These are phyloP conservation scores for Polyploca ridens DNA, from an alignment of 2,888 invertebrate species.

Conservation along the genomic window DNA sequence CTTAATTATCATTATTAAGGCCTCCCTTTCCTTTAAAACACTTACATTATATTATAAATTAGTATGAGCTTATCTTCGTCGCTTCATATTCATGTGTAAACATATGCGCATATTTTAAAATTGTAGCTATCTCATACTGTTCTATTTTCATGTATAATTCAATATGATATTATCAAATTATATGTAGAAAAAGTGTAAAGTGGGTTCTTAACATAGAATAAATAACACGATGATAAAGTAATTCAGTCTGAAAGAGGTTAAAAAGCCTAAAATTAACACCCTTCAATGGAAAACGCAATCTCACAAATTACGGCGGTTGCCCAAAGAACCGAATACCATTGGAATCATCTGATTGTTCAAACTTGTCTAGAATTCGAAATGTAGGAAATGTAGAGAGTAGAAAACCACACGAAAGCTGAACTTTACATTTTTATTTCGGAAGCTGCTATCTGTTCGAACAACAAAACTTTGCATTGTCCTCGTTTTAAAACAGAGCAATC, in stretches of 20 bases:
- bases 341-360: slow-evolving; percentile 55
- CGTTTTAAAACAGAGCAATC: slow-evolving; percentile 71
- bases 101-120: too few relatives aligned
- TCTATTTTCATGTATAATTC: too few relatives aligned
- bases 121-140: too few relatives aligned
- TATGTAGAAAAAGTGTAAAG: too few relatives aligned
- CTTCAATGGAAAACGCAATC: slow-evolving; percentile 23
- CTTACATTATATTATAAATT: too few relatives aligned
- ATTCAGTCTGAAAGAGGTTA: not conserved
- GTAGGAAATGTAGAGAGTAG: slow-evolving; percentile 47
- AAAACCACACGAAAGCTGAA: slow-evolving; percentile 57
- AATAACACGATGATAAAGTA: too few relatives aligned
- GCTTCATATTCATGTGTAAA: too few relatives aligned
- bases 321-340: slow-evolving; percentile 39
- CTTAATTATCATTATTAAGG: too few relatives aligned
- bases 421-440: slow-evolving; percentile 75
- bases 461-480: slow-evolving; percentile 68
- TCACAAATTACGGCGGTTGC: slow-evolving; percentile 48
- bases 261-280: not conserved
- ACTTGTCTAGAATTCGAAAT: slow-evolving; percentile 60
- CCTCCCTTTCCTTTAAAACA: too few relatives aligned
- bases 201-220: too few relatives aligned
- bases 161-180: too few relatives aligned
- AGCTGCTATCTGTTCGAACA: slow-evolving; percentile 63
- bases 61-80: too few relatives aligned